A percentile compares a stretch with the other conserved stretches of the same genome.
Evolutionary conservation across 2,113 vertebrate species (phyloP).

Genomic region (Ardeotis arabs): DNA sequence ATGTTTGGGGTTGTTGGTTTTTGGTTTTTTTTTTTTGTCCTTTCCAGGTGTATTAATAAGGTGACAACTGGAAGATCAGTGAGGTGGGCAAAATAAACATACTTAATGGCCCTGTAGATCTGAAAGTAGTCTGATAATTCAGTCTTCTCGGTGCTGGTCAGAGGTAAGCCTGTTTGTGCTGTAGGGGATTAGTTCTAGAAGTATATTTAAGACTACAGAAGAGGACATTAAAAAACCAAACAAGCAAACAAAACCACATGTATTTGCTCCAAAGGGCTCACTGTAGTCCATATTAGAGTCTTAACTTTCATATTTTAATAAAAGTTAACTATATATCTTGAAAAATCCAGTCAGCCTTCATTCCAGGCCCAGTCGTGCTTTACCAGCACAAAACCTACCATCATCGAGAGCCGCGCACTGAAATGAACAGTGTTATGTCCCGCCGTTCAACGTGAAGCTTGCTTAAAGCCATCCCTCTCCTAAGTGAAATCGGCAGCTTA

Average conservation of each 20-base stretch:
- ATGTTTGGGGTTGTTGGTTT: not conserved
- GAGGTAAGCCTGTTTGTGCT: not conserved
- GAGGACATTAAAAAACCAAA: not conserved
- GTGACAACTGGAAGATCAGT: not conserved
- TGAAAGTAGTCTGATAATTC: not conserved
- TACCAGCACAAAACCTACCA: not conserved
- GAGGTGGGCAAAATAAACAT: not conserved
- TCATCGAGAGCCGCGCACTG: rapidly evolving
- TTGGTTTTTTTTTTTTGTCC: not conserved
- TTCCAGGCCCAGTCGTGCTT: not conserved
- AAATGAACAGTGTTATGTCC: not conserved
- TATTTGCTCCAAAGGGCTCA: not conserved
- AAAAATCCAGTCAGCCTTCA: not conserved
- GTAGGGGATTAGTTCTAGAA: not conserved
- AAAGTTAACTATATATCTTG: not conserved
- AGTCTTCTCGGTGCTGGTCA: not conserved
- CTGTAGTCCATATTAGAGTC: not conserved
- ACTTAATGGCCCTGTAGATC: not conserved
- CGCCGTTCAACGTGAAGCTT: not conserved
- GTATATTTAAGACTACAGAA: not conserved
- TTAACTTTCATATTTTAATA: not conserved
- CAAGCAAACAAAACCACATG: not conserved
- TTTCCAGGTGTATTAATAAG: not conserved
- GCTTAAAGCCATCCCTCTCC: not conserved
- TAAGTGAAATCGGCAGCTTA: not conserved